Conservation (phyloP, 2,888 invertebrate species). For the Axea sp. region DNA sequence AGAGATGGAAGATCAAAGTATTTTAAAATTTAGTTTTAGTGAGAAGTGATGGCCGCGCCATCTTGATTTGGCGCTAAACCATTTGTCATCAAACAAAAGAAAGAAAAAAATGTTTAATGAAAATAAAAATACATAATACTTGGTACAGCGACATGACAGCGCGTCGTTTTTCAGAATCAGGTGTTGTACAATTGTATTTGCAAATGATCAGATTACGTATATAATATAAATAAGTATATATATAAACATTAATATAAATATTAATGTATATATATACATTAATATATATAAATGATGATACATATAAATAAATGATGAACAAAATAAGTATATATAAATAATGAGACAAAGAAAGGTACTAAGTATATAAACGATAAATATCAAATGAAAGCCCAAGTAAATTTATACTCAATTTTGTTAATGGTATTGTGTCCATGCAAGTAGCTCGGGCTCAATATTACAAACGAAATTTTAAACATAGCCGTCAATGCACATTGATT, state of each 20-base stretch:
- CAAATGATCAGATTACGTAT: constrained; percentile 62
- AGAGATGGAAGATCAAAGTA: constrained; percentile 39
- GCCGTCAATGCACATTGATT: constrained; percentile 66
- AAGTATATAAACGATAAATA: constrained; percentile 61
- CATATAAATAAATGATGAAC: constrained; percentile 41
- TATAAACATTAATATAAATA: constrained; percentile 32
- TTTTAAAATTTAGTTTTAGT: constrained; percentile 57
- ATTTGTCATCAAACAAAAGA: constrained; percentile 42
- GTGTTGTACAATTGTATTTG: constrained; percentile 58
- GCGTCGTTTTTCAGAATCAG: constrained; percentile 29
- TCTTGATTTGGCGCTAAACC: constrained; percentile 31
- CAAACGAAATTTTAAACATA: constrained; percentile 56
- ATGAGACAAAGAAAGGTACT: constrained; percentile 61
- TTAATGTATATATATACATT: constrained; percentile 46
- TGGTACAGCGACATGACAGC: too few relatives aligned
- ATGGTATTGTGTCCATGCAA: constrained; percentile 37
- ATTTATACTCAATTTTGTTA: constrained; percentile 59
- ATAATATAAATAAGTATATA: constrained; percentile 57
- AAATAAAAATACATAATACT: constrained; percentile 10
- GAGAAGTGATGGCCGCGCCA: constrained; percentile 2
- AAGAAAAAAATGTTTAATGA: constrained; percentile 24
- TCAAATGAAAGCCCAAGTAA: constrained; percentile 59
- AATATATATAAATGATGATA: constrained; percentile 29
- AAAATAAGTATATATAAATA: constrained; percentile 52
- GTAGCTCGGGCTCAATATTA: constrained; percentile 31